A percentile compares a stretch with the other conserved stretches of the same genome.
phyloP scores from a whole-genome alignment of 53 echinoderm and acorn worm species.

The Apostichopus leukothele region DNA sequence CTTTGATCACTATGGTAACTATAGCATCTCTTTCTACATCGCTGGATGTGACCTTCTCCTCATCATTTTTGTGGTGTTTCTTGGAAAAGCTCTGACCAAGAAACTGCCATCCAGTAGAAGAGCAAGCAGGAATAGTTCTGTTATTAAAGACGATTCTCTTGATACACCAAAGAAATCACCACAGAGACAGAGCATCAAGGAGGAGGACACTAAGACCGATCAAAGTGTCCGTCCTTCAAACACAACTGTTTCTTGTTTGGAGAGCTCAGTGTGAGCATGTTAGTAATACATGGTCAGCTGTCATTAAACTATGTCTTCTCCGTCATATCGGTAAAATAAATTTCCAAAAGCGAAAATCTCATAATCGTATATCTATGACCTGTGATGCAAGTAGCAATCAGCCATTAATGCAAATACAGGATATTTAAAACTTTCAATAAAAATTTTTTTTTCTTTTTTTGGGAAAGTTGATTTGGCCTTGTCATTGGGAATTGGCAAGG shows the following conservation, averaged over 20 bases:
- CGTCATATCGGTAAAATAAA: too few species aligned
- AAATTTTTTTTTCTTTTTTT: too few species aligned
- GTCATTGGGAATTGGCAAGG: too few species aligned
- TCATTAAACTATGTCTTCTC: too few species aligned
- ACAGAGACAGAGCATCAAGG: background rate
- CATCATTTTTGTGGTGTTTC: constrained; percentile 3
- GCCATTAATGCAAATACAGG: too few species aligned
- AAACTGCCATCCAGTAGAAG: constrained; percentile 5
- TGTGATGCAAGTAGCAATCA: too few species aligned
- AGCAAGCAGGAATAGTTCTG: constrained; percentile 2
- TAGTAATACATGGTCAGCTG: too few species aligned
- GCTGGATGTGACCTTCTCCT: constrained; percentile 38
- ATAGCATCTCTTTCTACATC: constrained; percentile 38
- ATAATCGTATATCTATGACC: too few species aligned
- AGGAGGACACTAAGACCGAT: background rate
- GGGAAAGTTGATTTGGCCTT: too few species aligned
- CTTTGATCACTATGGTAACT: constrained; percentile 26
- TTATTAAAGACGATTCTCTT: background rate
- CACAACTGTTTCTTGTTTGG: background rate
- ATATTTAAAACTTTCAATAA: too few species aligned
- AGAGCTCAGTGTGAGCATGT: background rate
- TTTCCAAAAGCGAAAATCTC: too few species aligned
- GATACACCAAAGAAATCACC: background rate
- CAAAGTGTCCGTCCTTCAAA: background rate
- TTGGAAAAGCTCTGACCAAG: constrained; percentile 31